Evolutionary conservation across 2,113 vertebrate genomes (phyloP).

Genomic region (Misgurnus mizolepis): DNA sequence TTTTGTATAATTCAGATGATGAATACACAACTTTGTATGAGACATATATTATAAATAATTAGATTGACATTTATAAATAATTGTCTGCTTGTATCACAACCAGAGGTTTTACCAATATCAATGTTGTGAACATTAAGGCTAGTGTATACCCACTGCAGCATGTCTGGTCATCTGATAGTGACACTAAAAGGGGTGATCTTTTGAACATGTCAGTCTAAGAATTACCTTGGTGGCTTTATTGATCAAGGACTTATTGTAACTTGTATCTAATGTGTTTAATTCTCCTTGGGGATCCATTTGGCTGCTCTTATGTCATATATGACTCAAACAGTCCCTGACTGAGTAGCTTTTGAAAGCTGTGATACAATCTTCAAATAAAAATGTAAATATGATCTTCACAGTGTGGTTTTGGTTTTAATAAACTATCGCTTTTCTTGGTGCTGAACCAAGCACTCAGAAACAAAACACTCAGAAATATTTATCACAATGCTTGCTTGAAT

Average conservation of each 20-base stretch:
- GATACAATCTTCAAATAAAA: not conserved
- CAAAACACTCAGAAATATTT: no score
- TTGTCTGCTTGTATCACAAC: no score
- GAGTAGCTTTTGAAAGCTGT: not conserved
- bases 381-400: not conserved
- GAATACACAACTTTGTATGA: no score
- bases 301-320: constrained; percentile 21
- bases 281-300: constrained; percentile 8
- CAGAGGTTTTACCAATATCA: no score
- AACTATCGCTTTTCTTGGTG: constrained; percentile 36
- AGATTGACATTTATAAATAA: no score
- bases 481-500: no score
- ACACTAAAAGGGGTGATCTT: not conserved
- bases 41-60: no score
- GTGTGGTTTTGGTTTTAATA: not conserved
- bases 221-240: constrained; percentile 23
- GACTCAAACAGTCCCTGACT: not conserved
- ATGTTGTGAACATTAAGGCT: no score
- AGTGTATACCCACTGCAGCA: no score
- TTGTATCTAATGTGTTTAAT: constrained; percentile 28
- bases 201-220: constrained; percentile 20
- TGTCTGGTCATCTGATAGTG: no score
- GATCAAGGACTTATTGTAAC: constrained; percentile 29
- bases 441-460: constrained; percentile 22
- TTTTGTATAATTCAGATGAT: no score